Evolutionary conservation across 2,797 vertebrate genomes (phyloP).

Genomic region (Merluccius polli): DNA sequence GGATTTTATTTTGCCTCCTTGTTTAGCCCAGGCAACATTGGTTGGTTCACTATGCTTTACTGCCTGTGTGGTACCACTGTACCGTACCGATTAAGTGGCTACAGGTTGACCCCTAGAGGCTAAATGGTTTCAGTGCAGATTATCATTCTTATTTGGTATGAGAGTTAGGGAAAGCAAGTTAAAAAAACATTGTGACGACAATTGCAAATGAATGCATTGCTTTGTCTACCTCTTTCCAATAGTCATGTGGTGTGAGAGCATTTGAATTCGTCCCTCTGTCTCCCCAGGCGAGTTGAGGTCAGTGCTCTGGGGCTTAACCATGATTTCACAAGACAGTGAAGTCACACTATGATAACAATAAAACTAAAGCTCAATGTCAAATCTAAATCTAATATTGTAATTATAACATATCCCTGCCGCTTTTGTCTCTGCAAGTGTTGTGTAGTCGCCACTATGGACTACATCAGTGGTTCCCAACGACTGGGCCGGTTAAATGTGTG

Average conservation of each 20-base stretch:
- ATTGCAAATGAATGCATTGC: conserved; percentile 18
- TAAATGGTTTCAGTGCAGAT: conserved; percentile 18
- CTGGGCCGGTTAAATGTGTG: too few relatives aligned
- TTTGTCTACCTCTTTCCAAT: conserved; percentile 12
- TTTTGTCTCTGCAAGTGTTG: background rate
- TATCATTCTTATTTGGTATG: background rate
- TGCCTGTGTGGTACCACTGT: background rate
- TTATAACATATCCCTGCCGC: too few relatives aligned
- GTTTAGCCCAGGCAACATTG: background rate
- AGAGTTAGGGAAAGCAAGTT: background rate
- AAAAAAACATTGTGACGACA: background rate
- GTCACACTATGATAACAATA: background rate
- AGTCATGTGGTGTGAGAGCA: conserved; percentile 34
- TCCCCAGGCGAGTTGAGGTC: background rate
- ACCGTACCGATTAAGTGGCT: background rate
- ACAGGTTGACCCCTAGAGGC: conserved; percentile 38
- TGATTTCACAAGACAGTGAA: too few relatives aligned
- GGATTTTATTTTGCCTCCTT: background rate
- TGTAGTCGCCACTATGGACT: too few relatives aligned
- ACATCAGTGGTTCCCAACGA: too few relatives aligned
- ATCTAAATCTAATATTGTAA: too few relatives aligned
- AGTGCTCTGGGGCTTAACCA: background rate
- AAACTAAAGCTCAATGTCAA: background rate
- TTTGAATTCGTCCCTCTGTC: background rate
- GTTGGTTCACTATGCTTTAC: background rate